Evolutionary conservation across 2,888 invertebrate species (phyloP), one percentile per base, ranked within the genome.

Genomic region (Lepidonotus clava): DNA sequence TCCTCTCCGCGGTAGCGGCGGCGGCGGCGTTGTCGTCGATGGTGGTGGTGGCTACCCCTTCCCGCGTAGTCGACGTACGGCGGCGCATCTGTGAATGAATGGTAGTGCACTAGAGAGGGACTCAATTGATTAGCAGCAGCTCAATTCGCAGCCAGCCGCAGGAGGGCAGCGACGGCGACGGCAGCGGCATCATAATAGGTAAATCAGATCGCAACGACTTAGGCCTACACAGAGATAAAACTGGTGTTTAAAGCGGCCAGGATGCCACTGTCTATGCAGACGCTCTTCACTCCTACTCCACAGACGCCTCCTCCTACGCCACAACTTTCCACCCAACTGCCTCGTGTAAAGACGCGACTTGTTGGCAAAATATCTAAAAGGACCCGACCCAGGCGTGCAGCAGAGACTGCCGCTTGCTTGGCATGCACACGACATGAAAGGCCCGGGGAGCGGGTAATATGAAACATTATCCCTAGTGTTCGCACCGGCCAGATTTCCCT

Each of bases 381-480:
- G 5, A n/a, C 5, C 56, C 14, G 36, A 36, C n/a, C 34, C 36
- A 34, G 61, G 61, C 61, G 61, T 71, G 71, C 71, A 36, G 71
- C 38, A 71, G 38, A 11, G 71, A 18, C 36, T 24, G 34, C 36
- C 21, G 34, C 21, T n/a, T 34, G 71, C 71, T 71, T 71, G 71
- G 34, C 71, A 71, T 71, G 36, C 71, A 71, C 38, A 38, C 71
- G 38, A 71, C 36, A 71, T 71, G 71, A 71, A 71, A 71, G 71
- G 71, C 14, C n/a, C 34, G 24, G 14, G 71, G 36, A 14, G 38
- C 71, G 18, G 36, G 71, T 71, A 34, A 71, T 71, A 38, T 71
- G 71, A 71, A 71, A 71, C 71, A 71, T 71, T 34, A 71, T 38
- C 71, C 71, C 61, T 61, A 28, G 61, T 61, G 61, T 61, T 61